Conservation (phyloP, 2,797 vertebrate genomes). For the Spondyliosoma cantharus region DNA sequence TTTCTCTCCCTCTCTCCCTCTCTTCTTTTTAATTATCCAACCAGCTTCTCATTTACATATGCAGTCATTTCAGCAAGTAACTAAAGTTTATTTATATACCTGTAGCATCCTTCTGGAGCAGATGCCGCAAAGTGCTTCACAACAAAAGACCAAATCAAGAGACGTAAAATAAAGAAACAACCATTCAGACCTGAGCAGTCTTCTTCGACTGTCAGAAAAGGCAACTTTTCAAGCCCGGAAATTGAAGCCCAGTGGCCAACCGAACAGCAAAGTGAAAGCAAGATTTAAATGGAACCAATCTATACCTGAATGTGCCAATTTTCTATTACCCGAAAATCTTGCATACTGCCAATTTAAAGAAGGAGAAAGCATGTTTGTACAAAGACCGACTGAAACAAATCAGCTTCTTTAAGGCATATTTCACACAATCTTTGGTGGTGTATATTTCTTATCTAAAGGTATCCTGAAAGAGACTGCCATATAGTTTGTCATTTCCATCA, state of each 20-base stretch:
- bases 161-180: background rate
- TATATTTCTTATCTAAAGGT: background rate
- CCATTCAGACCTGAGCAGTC: background rate
- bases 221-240: no score
- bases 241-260: no score
- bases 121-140: background rate
- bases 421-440: background rate
- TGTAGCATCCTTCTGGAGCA: background rate
- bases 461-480: background rate
- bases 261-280: no score
- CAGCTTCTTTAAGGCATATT: background rate
- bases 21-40: slow-evolving; percentile 24
- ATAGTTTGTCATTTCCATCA: background rate
- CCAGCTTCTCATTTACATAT: slow-evolving; percentile 31
- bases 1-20: background rate
- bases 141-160: background rate
- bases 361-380: background rate
- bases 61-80: background rate
- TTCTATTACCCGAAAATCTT: no score
- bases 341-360: no score
- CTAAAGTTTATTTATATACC: slow-evolving; percentile 1
- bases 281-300: no score
- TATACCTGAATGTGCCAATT: no score
- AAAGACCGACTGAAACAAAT: background rate
- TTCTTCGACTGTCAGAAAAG: background rate